These are phyloP conservation scores for Thunnus albacares DNA, from an alignment of 2,797 vertebrate species.

Conservation along the genomic window DNA sequence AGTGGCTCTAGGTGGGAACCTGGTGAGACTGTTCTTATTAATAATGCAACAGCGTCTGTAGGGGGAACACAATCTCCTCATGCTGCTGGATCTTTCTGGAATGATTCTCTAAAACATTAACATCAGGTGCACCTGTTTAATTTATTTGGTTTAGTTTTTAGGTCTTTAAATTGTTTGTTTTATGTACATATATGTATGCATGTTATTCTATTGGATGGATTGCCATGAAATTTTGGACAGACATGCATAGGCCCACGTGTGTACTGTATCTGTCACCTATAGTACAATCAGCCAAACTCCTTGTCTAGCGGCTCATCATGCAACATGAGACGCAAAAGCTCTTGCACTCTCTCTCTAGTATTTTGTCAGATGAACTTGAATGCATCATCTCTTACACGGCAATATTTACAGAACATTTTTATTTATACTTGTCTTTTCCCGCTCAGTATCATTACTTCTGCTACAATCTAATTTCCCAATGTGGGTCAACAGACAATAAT, in stretches of 20 bases:
- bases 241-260: neutral
- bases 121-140: constrained; percentile 45
- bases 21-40: constrained; percentile 65
- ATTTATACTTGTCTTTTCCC: constrained; percentile 19
- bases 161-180: neutral
- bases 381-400: neutral
- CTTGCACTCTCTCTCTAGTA: neutral
- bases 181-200: neutral
- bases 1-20: constrained; percentile 56
- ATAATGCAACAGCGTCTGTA: constrained; percentile 75
- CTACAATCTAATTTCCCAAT: constrained; percentile 43
- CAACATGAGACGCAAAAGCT: neutral
- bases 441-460: constrained; percentile 31
- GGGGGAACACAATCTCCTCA: constrained; percentile 66
- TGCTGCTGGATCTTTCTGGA: constrained; percentile 43
- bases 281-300: neutral
- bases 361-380: constrained; percentile 12
- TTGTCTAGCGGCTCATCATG: neutral
- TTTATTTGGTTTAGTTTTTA: constrained; percentile 19
- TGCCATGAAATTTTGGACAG: too few relatives aligned
- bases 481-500: constrained; percentile 54
- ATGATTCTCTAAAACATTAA: constrained; percentile 30
- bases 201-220: neutral
- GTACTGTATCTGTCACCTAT: neutral
- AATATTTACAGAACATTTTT: constrained; percentile 14